Evolutionary conservation across 1,140 invertebrate species (phyloP).

Genomic region (Caenorhabditis tropicalis): DNA sequence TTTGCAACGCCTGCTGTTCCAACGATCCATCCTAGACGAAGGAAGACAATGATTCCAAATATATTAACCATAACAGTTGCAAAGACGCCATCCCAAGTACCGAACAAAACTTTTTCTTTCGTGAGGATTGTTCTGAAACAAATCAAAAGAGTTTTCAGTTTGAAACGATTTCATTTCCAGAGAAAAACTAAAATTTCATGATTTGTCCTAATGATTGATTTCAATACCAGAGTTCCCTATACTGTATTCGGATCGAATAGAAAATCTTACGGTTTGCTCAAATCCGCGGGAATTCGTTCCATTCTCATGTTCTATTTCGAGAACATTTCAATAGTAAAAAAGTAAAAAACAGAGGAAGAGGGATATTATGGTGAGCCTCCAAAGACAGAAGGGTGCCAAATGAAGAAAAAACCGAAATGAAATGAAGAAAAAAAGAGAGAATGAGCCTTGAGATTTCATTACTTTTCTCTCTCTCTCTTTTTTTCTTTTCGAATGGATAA

Average conservation of each 20-base stretch:
- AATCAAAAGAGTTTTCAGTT: not conserved
- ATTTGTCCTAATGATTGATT: too few relatives aligned
- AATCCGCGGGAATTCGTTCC: not conserved
- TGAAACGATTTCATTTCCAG: too few relatives aligned
- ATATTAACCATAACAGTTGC: conserved; percentile 93
- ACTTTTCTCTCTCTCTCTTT: not conserved
- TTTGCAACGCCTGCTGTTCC: conserved; percentile 88
- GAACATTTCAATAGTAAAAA: not conserved
- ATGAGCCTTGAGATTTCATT: conserved; percentile 20
- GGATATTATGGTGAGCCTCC: not conserved
- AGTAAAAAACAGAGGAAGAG: not conserved
- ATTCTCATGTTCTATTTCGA: not conserved
- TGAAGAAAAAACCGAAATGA: not conserved
- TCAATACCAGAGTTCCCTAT: too few relatives aligned
- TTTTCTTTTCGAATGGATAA: not conserved
- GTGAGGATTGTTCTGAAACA: conserved; percentile 81
- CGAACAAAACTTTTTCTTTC: conserved; percentile 90
- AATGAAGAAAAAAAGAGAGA: not conserved
- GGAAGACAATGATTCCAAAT: conserved; percentile 93
- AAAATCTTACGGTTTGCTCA: conserved; percentile 5
- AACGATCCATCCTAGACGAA: conserved; percentile 94
- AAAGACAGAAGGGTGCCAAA: not conserved
- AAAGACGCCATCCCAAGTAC: conserved; percentile 96
- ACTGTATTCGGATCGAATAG: too few relatives aligned
- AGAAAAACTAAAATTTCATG: too few relatives aligned